A percentile compares a stretch with the other conserved stretches of the same genome.
Evolutionary conservation across 2,888 invertebrate species (phyloP).

Genomic region (Agrochola lychnidis): DNA sequence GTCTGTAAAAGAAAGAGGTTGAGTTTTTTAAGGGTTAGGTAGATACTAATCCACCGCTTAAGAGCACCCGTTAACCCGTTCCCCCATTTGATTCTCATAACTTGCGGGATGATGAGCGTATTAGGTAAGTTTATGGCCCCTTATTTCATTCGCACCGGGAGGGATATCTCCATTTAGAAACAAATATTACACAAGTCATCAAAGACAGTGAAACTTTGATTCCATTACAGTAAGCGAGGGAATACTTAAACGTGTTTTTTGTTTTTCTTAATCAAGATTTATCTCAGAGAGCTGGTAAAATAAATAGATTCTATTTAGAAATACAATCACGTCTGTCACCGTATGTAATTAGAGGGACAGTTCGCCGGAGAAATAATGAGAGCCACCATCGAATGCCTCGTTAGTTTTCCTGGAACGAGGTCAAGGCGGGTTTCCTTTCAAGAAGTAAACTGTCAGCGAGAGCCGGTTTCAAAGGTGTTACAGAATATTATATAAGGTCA

Average conservation of each 20-base stretch:
- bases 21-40: conserved; percentile 38
- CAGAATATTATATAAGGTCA: conserved; percentile 61
- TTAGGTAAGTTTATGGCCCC: conserved; percentile 46
- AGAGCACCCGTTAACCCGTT: conserved; percentile 44
- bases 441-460: conserved; percentile 67
- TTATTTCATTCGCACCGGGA: conserved; percentile 38
- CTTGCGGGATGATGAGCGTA: conserved; percentile 49
- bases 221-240: conserved; percentile 8
- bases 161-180: conserved; percentile 38
- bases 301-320: conserved; percentile 68
- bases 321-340: conserved; percentile 76
- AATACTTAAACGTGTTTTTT: conserved; percentile 20
- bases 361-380: conserved; percentile 78
- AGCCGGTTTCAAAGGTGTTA: conserved; percentile 51
- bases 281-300: conserved; percentile 37
- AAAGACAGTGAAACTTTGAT: conserved; percentile 44
- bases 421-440: conserved; percentile 71
- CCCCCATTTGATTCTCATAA: conserved; percentile 49
- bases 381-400: conserved; percentile 79
- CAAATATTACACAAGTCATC: conserved; percentile 46
- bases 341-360: conserved; percentile 80
- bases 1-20: conserved; percentile 29
- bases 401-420: conserved; percentile 78
- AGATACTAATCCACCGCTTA: conserved; percentile 41
- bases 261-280: conserved; percentile 50